Base-by-base conservation (phyloP, 2,888 invertebrate genomes). In the Tetheella fluctuosa region DNA sequence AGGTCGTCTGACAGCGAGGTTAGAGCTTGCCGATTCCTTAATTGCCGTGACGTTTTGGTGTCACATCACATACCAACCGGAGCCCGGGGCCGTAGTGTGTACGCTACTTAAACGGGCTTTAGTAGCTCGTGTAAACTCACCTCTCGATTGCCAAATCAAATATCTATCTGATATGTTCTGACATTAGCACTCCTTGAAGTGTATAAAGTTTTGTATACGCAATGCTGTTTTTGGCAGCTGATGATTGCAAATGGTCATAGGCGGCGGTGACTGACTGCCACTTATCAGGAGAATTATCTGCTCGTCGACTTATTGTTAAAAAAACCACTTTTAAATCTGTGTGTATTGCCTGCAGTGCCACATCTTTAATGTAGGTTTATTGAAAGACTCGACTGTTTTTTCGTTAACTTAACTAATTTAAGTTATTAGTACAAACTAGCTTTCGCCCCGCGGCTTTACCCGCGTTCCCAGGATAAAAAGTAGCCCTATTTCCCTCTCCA, bases 21-120 rank as follows among this genome's bases (percentile, higher is more conserved):
- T 91, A 91, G 83, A 87, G 87, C 91, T 91, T 92, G 91, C 91
- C 90, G 92, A 91, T 93, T 92, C 92, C 92, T 91, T 93, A 93
- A 93, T 93, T 92, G 92, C 91, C 86, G 85, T 91, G 92, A 93
- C 92, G 92, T 92, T 91, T 91, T 90, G 92, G 91, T 93, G 92
- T 90, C 92, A 90, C 86, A 91, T 88, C 48, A 48, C 48, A 48
- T 48, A 48, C 48, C 48, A 48, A 48, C 48, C 20, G 17, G 20
- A 48, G 48, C 20, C 48, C 20, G 48, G 20, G 10, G 68, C 76
- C 70, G 64, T 64, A 67, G 71, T 76, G 71, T 72, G 78, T 68
- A 80, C 76, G 85, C 89, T 88, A 89, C 89, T 83, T 85, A 83
- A 79, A 77, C 77, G 76, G 76, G 74, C 77, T 70, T 69, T 75